Conservation (phyloP, 2,797 vertebrate species). For the Ara ararauna region DNA sequence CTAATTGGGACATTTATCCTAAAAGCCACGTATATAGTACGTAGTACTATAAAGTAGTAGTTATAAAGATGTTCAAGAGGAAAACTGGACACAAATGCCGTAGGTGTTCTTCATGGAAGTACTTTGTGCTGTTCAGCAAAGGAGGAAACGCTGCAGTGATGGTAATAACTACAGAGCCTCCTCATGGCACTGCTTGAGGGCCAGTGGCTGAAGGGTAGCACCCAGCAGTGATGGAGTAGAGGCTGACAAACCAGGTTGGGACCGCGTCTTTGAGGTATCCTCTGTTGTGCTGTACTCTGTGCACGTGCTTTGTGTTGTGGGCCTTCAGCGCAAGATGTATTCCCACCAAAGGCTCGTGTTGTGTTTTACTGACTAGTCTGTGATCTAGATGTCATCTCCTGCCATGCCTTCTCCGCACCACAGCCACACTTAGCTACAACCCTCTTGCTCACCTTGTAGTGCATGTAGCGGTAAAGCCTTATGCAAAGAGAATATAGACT, state of each 20-base stretch:
- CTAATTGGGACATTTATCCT: not conserved
- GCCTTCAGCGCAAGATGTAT: not conserved
- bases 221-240: not conserved
- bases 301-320: not conserved
- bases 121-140: not conserved
- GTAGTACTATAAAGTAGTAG: not conserved
- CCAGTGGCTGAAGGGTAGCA: not conserved
- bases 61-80: not conserved
- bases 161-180: not conserved
- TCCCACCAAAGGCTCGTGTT: not conserved
- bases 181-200: not conserved
- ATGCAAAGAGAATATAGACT: not conserved
- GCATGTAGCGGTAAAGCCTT: not conserved
- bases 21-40: not conserved
- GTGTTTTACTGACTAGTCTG: not conserved
- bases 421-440: too few species aligned
- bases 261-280: not conserved
- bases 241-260: not conserved
- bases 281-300: fast-evolving
- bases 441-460: not conserved
- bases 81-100: not conserved
- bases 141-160: not conserved
- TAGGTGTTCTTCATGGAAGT: not conserved
- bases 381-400: not conserved
- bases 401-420: not conserved